Evolutionary conservation across 1,140 invertebrate species (phyloP).

Genomic region (Solenopsis fugax): DNA sequence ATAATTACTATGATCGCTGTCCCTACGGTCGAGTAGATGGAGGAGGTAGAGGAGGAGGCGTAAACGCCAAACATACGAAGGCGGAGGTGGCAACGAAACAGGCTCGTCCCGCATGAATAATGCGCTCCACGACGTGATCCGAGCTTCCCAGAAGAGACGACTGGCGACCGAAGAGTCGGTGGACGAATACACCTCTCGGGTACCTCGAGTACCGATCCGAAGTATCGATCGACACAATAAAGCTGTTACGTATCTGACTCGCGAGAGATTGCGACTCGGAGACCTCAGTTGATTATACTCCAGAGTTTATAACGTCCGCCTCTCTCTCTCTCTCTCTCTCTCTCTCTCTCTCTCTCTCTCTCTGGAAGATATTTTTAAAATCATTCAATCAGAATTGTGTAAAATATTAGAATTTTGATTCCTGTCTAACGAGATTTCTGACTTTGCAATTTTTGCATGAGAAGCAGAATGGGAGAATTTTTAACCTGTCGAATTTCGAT

Average conservation of each 20-base stretch:
- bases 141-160: constrained; percentile 80
- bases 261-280: constrained; percentile 18
- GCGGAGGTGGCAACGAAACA: constrained; percentile 67
- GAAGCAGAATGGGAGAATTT: background rate
- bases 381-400: background rate
- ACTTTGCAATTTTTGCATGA: background rate
- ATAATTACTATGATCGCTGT: constrained; percentile 78
- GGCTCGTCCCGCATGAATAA: constrained; percentile 81
- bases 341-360: too few relatives aligned
- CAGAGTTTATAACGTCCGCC: background rate
- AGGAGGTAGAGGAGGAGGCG: constrained; percentile 47
- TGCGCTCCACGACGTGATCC: constrained; percentile 75
- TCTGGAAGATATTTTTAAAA: background rate
- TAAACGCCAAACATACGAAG: constrained; percentile 64
- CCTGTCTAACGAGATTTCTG: background rate
- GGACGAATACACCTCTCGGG: constrained; percentile 43
- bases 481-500: background rate
- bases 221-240: constrained; percentile 58
- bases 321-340: too few relatives aligned
- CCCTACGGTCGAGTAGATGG: constrained; percentile 39
- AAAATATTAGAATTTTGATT: constrained; percentile 1
- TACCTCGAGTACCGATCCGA: constrained; percentile 43
- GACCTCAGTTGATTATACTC: constrained; percentile 19
- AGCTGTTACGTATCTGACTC: constrained; percentile 59
- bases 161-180: constrained; percentile 40